A percentile compares a stretch with the other conserved stretches of the same genome.
These are phyloP conservation scores for Crotophaga sulcirostris DNA, from an alignment of 2,113 vertebrate genomes.

Conservation along the genomic window DNA sequence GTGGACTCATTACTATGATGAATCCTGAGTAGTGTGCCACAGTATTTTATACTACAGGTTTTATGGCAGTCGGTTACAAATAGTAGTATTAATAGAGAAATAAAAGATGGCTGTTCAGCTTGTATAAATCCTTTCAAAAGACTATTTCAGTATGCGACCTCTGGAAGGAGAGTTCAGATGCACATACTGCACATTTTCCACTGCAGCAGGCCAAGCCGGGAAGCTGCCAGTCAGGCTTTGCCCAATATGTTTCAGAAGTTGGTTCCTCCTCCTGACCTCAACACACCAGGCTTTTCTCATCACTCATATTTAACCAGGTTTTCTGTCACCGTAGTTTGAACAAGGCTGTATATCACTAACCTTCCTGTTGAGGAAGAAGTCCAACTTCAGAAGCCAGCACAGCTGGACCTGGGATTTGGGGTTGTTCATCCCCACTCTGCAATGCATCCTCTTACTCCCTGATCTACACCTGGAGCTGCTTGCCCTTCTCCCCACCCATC, in stretches of 20 bases:
- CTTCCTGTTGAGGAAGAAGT: background rate
- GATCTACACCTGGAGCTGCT: background rate
- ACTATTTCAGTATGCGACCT: background rate
- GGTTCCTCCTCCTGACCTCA: background rate
- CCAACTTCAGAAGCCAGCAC: background rate
- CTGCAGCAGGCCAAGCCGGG: background rate
- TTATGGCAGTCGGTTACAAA: background rate
- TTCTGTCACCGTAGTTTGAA: background rate
- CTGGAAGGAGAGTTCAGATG: background rate
- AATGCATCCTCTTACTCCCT: background rate
- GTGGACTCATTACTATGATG: background rate
- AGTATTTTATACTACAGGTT: background rate
- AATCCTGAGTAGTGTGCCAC: background rate
- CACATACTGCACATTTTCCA: background rate
- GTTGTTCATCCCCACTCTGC: background rate
- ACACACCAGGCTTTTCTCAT: background rate
- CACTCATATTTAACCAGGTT: background rate
- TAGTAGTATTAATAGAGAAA: background rate
- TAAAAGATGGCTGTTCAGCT: background rate
- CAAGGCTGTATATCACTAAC: background rate
- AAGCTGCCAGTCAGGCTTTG: background rate
- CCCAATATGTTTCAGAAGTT: background rate
- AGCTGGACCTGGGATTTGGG: background rate
- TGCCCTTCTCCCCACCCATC: background rate
- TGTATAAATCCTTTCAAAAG: background rate